Percentiles rank a stretch among this genome's conserved stretches.
phyloP scores from a whole-genome alignment of 2,888 invertebrate species.

The Anticlea derivata region DNA sequence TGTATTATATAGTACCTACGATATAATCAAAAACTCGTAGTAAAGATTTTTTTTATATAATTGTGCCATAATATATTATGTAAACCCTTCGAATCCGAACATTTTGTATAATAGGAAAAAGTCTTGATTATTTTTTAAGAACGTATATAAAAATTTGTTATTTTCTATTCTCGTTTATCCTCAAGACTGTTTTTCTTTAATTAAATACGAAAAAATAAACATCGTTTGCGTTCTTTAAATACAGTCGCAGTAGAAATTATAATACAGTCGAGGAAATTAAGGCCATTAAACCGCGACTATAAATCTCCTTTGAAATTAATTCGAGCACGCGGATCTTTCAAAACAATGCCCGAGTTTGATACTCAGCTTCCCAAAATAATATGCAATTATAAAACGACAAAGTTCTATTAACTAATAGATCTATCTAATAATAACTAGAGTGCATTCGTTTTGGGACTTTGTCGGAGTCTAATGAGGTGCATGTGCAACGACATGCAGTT shows the following conservation, averaged over 20 bases:
- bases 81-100: no score
- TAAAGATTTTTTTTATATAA: no score
- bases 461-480: constrained; percentile 49
- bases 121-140: not conserved
- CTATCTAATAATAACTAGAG: constrained; percentile 34
- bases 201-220: constrained; percentile 25
- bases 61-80: no score
- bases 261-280: constrained; percentile 35
- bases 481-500: constrained; percentile 63
- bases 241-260: constrained; percentile 15
- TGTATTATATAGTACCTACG: no score
- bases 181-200: constrained; percentile 3
- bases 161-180: not conserved
- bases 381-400: constrained; percentile 38
- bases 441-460: constrained; percentile 53
- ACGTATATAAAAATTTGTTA: not conserved
- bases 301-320: constrained; percentile 47
- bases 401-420: constrained; percentile 42
- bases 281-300: constrained; percentile 37
- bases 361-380: constrained; percentile 54
- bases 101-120: no score
- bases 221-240: constrained; percentile 25
- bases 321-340: constrained; percentile 42
- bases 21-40: no score
- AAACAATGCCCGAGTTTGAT: constrained; percentile 48